Conservation (phyloP, 2,888 invertebrate species). For the Apodemia hepburni region DNA sequence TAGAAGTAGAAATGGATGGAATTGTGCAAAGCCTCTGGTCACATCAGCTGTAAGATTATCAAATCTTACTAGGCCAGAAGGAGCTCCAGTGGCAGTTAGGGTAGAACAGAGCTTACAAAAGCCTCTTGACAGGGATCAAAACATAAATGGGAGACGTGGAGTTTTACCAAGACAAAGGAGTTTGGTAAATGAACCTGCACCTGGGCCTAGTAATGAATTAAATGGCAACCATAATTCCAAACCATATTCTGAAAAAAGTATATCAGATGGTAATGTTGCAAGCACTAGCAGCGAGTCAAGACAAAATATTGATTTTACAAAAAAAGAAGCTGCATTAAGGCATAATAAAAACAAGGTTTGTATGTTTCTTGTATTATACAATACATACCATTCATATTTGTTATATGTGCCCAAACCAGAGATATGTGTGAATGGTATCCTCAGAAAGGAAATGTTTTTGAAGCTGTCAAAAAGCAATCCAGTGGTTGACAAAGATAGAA, state of each 20-base stretch:
- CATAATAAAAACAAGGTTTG: constrained; percentile 62
- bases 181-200: constrained; percentile 53
- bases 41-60: constrained; percentile 77
- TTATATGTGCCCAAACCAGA: background rate
- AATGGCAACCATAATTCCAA: constrained; percentile 36
- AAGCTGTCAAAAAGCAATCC: too few relatives aligned
- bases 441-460: background rate
- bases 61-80: constrained; percentile 57
- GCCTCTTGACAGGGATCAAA: constrained; percentile 83
- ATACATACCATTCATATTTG: background rate
- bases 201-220: constrained; percentile 68
- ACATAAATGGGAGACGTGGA: constrained; percentile 86
- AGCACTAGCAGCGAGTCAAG: constrained; percentile 46
- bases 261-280: constrained; percentile 39
- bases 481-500: too few relatives aligned
- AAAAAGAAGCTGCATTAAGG: constrained; percentile 55
- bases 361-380: constrained; percentile 9
- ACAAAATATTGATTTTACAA: constrained; percentile 47
- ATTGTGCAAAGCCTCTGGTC: constrained; percentile 74
- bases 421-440: background rate
- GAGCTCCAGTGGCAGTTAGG: constrained; percentile 69
- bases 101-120: constrained; percentile 71
- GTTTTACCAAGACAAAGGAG: constrained; percentile 64
- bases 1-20: constrained; percentile 77
- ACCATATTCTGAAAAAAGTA: constrained; percentile 42